Evolutionary conservation across 1,140 invertebrate species (phyloP).

Genomic region (Zelostemma sp.): DNA sequence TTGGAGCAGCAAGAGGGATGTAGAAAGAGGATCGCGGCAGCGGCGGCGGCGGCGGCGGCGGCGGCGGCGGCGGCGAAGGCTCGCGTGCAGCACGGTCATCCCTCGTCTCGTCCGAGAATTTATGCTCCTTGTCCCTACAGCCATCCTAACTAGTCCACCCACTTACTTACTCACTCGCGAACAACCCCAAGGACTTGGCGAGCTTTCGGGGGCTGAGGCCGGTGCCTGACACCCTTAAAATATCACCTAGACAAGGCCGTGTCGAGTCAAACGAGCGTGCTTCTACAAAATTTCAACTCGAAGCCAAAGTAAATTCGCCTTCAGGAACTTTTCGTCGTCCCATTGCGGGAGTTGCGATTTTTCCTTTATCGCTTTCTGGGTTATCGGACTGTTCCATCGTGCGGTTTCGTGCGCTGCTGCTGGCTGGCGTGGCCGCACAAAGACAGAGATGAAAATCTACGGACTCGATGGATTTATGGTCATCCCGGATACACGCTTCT

Average conservation of each 20-base stretch:
- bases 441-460: constrained; percentile 3
- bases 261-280: constrained; percentile 4
- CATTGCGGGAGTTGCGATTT: not conserved
- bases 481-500: constrained; percentile 1
- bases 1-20: too few species aligned
- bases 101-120: constrained; percentile 66
- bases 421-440: not conserved
- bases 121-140: constrained; percentile 65
- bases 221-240: constrained; percentile 60
- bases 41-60: constrained; percentile 12
- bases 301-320: not conserved
- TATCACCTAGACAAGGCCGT: constrained; percentile 49
- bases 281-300: too few species aligned
- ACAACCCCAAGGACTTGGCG: constrained; percentile 48
- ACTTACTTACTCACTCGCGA: constrained; percentile 62
- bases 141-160: constrained; percentile 67
- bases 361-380: constrained; percentile 1
- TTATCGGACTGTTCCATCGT: not conserved
- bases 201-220: constrained; percentile 26
- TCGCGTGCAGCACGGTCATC: constrained; percentile 64
- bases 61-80: constrained; percentile 22
- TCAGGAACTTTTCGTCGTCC: not conserved
- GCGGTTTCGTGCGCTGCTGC: not conserved
- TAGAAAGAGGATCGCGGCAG: constrained; percentile 39
- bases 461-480: constrained; percentile 5